Conservation (phyloP, 2,113 vertebrate genomes). For the Girardinichthys multiradiatus region DNA sequence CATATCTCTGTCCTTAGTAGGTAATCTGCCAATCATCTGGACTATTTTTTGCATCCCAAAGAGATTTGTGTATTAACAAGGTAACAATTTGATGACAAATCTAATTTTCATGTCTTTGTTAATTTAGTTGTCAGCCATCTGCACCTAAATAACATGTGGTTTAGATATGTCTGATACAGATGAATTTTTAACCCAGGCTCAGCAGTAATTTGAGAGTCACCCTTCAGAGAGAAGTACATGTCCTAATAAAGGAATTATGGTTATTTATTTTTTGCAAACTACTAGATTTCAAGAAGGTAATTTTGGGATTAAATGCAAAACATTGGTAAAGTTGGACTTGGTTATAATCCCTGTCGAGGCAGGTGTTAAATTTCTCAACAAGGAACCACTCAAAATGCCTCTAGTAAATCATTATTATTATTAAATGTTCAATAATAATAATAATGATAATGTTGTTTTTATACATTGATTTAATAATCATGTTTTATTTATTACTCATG, state of each 20-base stretch:
- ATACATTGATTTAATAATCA: too few relatives aligned
- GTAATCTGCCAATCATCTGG: slow-evolving; percentile 25
- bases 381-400: too few relatives aligned
- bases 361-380: too few relatives aligned
- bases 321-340: neutral
- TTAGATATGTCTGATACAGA: neutral
- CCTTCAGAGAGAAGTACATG: neutral
- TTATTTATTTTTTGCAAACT: neutral
- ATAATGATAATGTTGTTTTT: too few relatives aligned
- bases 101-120: neutral
- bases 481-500: too few relatives aligned
- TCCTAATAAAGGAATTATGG: neutral
- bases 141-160: neutral
- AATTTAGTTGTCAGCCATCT: neutral
- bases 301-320: neutral
- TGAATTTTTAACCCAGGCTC: neutral
- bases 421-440: too few relatives aligned
- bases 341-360: neutral
- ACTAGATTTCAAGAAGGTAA: neutral
- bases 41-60: slow-evolving; percentile 17
- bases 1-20: slow-evolving; percentile 28
- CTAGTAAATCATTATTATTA: too few relatives aligned
- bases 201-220: neutral
- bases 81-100: slow-evolving; percentile 11
- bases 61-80: neutral